Conservation (phyloP, 2,888 invertebrate genomes). For the Megaustenia siamemsis region DNA sequence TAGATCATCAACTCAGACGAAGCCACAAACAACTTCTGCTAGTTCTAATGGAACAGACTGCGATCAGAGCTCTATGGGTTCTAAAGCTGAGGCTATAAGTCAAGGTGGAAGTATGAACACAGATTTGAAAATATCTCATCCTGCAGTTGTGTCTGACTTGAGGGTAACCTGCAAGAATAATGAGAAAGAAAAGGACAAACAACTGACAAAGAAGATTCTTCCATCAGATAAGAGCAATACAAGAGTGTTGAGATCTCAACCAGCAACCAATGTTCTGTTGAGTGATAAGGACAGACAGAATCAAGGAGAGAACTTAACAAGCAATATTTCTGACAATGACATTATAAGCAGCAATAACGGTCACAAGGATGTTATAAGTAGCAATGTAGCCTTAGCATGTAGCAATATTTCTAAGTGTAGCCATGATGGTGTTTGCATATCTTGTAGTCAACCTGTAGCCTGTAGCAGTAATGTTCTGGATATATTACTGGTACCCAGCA, state of each 20-base stretch:
- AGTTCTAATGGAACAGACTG: neutral
- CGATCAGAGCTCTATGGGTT: no score
- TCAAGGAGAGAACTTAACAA: neutral
- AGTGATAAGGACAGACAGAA: neutral
- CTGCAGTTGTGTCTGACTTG: neutral
- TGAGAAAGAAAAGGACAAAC: neutral
- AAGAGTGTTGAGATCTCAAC: neutral
- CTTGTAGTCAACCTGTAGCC: neutral
- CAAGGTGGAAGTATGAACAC: neutral
- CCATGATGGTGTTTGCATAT: neutral
- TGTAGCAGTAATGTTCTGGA: neutral
- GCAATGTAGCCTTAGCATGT: neutral
- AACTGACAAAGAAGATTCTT: neutral
- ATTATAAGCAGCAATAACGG: neutral
- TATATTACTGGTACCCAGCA: neutral
- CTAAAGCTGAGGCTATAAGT: neutral
- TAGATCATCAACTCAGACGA: neutral
- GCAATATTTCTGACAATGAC: neutral
- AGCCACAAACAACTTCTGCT: neutral
- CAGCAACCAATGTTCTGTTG: slow-evolving; percentile 14
- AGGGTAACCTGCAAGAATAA: neutral
- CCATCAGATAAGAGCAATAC: neutral
- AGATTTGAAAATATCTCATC: neutral
- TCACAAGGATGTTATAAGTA: neutral
- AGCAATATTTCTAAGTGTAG: neutral